Conservation (phyloP, 1,140 invertebrate species). For the Medauroidea extradentata region DNA sequence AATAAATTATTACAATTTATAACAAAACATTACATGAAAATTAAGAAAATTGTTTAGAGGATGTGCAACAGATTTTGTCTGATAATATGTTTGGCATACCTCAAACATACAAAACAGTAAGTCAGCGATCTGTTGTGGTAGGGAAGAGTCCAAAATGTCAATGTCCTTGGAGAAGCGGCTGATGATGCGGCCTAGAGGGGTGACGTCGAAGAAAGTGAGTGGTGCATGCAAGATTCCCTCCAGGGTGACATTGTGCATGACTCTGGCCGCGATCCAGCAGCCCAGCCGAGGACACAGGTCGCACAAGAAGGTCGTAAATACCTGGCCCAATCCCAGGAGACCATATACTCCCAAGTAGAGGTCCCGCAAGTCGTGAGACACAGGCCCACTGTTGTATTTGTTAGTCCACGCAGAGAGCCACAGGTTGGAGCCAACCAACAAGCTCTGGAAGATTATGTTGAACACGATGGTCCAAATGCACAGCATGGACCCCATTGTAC, state of each 20-base stretch:
- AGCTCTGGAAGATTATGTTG: too few species aligned
- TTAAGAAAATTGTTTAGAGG: too few species aligned
- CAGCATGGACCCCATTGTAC: too few species aligned
- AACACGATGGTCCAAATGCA: too few species aligned
- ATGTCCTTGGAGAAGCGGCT: conserved; percentile 83
- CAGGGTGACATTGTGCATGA: conserved; percentile 73
- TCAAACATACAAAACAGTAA: conserved; percentile 72
- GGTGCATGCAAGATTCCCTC: conserved; percentile 67
- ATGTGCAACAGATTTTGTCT: too few species aligned
- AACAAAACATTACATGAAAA: too few species aligned
- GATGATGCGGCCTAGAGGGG: conserved; percentile 79
- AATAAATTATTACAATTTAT: too few species aligned
- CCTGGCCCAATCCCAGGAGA: background rate
- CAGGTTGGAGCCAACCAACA: too few species aligned
- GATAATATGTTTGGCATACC: too few species aligned
- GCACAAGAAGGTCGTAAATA: conserved; percentile 9
- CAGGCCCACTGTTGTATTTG: background rate
- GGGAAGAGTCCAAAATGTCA: conserved; percentile 64
- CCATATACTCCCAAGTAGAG: background rate
- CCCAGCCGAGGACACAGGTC: conserved; percentile 62
- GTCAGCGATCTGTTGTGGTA: conserved; percentile 67
- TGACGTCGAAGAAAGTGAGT: conserved; percentile 82
- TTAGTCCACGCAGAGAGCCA: background rate
- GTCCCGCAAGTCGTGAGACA: background rate
- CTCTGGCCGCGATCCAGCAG: conserved; percentile 64